Percentiles rank a stretch among this genome's conserved stretches.
These are phyloP conservation scores for Sebastes variabilis DNA, from an alignment of 2,797 vertebrate species.

Conservation along the genomic window DNA sequence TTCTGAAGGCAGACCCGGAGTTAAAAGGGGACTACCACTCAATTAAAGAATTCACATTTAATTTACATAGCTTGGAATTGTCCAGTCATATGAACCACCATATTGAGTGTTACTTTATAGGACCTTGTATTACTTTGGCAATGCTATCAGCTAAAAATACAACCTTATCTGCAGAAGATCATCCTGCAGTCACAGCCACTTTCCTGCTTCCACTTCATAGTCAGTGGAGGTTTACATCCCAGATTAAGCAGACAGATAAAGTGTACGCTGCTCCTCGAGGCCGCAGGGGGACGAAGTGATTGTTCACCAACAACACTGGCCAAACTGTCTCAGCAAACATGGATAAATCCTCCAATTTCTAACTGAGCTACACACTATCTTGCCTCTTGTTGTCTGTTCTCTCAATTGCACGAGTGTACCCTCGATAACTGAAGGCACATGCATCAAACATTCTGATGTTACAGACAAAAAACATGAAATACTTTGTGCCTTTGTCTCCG, in stretches of 20 bases:
- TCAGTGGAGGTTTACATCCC: slow-evolving; percentile 8
- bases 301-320: slow-evolving; percentile 31
- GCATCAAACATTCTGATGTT: background rate
- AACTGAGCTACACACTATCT: slow-evolving; percentile 39
- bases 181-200: background rate
- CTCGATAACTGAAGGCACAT: background rate
- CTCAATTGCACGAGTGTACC: slow-evolving; percentile 24
- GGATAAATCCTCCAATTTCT: slow-evolving; percentile 55
- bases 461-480: slow-evolving; percentile 2
- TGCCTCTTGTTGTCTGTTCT: slow-evolving; percentile 39
- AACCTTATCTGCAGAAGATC: background rate
- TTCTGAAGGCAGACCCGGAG: slow-evolving; percentile 23
- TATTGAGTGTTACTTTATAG: background rate
- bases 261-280: background rate
- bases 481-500: background rate
- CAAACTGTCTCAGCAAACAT: slow-evolving; percentile 24
- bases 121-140: background rate
- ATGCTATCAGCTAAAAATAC: background rate
- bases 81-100: background rate
- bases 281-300: slow-evolving; percentile 15
- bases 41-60: slow-evolving; percentile 41
- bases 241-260: slow-evolving; percentile 38
- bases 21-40: slow-evolving; percentile 33
- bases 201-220: background rate
- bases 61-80: slow-evolving; percentile 15